Evolutionary conservation across 2,888 invertebrate genomes (phyloP).

Genomic region (Drosophila kambysellisi): DNA sequence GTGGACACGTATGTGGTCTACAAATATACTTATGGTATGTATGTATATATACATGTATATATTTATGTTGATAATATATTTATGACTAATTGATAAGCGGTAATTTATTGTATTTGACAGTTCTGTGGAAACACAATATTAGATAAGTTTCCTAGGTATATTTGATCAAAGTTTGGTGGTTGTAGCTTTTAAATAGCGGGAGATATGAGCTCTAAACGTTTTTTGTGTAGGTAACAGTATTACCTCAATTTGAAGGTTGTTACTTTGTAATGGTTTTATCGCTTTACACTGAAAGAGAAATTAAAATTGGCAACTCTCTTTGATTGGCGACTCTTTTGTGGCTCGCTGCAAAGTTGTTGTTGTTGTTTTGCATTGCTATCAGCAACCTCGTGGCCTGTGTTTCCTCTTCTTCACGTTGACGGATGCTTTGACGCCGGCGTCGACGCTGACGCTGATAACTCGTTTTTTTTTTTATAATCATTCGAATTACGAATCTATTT

Average conservation of each 20-base stretch:
- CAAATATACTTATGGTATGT: too few relatives aligned
- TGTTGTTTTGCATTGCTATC: slow-evolving; percentile 7
- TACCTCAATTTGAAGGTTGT: neutral
- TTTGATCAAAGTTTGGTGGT: too few relatives aligned
- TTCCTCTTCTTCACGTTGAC: slow-evolving; percentile 18
- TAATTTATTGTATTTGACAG: neutral
- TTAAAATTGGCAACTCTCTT: neutral
- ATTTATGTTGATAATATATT: neutral
- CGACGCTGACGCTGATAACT: slow-evolving; percentile 16
- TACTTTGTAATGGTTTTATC: too few relatives aligned
- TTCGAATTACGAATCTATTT: slow-evolving; percentile 3
- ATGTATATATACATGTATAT: too few relatives aligned
- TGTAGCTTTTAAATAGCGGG: too few relatives aligned
- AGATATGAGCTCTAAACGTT: neutral
- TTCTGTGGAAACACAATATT: neutral
- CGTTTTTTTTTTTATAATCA: neutral
- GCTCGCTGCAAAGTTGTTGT: neutral
- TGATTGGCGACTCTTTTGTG: neutral
- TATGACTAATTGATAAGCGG: neutral
- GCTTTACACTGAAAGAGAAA: neutral
- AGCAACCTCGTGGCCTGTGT: slow-evolving; percentile 2
- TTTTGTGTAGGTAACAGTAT: neutral
- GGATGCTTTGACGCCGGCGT: slow-evolving; percentile 22
- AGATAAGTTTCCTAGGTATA: too few relatives aligned
- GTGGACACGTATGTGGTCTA: neutral